Evolutionary conservation across 2,797 vertebrate species (phyloP), one percentile per base, ranked within the genome.

Genomic region (Bradypodion ventrale): DNA sequence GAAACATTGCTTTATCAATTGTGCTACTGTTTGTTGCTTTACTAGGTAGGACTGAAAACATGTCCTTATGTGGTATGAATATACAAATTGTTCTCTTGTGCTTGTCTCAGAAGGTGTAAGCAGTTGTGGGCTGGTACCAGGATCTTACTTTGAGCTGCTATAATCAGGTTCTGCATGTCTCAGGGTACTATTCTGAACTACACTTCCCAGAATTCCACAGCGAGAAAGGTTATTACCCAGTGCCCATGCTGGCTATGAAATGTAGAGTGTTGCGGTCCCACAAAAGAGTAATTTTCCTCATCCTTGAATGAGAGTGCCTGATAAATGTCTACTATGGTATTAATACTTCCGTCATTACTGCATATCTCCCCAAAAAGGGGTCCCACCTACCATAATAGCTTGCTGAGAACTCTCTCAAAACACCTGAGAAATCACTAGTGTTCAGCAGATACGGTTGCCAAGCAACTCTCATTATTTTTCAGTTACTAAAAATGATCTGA

Each of bases 401-500:
- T 82, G 78, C 63, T 10, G 65, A 37, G 35, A 85, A 77, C 32
- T 79, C 49, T 88, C 32, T 27, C 77, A 90, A 68, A 76, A 87
- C 91, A 92, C 90, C 92, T 92, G 90, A 72, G 90, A 93, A 85
- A 56, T 5, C 52, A 27, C 44, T 70, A 49, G 74, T 89, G 89
- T 86, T 65, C 21, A 78, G 81, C 87, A 85, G 82, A 69, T 7
- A 35, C 32, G 65, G 87, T 90, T 93, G 83, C 89, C 90, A 91
- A 72, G 91, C 91, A 93, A 93, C 92, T 74, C 74, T 32, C 75
- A 89, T 65, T 87, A 76, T 90, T 85, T 91, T 82, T 78, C 70
- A 84, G 87, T 91, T 92, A 42, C 90, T 93, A 91, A 94, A 92
- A 90, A 89, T 87, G 81, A 65, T 90, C 69, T 93, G 88, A 92